These are phyloP conservation scores for Bimastos eiseni DNA, from an alignment of 2,888 invertebrate genomes.

Conservation along the genomic window DNA sequence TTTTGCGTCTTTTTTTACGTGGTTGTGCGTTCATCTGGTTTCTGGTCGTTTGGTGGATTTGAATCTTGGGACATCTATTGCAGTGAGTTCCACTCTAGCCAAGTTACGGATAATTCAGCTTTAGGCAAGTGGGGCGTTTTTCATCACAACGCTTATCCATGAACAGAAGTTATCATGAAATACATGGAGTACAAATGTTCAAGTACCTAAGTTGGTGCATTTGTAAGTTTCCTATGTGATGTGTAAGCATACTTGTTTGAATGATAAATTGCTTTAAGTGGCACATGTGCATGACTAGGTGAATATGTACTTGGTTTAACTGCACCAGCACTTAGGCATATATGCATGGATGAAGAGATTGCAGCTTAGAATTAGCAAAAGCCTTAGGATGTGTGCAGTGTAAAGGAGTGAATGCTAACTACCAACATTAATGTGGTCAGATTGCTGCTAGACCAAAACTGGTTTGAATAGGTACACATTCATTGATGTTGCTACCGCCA, in stretches of 20 bases:
- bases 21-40: background rate
- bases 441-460: no score
- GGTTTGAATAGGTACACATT: no score
- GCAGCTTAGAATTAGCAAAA: no score
- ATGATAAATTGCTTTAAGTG: background rate
- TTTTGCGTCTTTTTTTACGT: background rate
- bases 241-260: background rate
- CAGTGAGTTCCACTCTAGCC: background rate
- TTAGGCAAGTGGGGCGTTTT: background rate
- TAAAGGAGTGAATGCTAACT: no score
- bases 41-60: background rate
- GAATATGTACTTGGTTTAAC: background rate
- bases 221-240: background rate
- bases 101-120: background rate
- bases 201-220: background rate
- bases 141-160: background rate
- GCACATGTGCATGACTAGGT: background rate
- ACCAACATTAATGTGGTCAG: no score
- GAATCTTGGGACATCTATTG: background rate
- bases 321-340: background rate
- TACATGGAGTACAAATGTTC: background rate
- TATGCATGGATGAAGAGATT: no score
- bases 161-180: background rate
- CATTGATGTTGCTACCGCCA: no score
- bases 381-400: no score